Conservation (phyloP, 2,888 invertebrate genomes). For the Ceriagrion tenellum region DNA sequence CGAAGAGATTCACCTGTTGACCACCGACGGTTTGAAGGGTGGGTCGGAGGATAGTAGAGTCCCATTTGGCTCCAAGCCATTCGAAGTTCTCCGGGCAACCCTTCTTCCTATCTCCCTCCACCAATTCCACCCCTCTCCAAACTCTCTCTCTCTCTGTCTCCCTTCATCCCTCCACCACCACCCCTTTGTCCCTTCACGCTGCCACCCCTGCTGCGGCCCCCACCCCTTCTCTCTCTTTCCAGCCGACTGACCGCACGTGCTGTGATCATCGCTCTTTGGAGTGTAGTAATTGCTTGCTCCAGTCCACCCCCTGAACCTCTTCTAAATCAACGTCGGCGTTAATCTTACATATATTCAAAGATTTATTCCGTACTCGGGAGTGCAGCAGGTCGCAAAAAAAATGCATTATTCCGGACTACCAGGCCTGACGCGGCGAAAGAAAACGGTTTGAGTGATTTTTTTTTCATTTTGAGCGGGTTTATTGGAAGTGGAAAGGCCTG, state of each 20-base stretch:
- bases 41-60: background rate
- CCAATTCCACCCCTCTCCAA: background rate
- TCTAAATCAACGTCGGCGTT: conserved; percentile 21
- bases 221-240: background rate
- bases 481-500: no score
- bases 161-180: background rate
- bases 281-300: conserved; percentile 39
- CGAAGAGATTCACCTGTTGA: conserved; percentile 9
- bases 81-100: background rate
- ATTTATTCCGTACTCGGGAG: background rate
- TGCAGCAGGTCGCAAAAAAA: background rate
- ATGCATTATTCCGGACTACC: background rate
- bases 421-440: background rate
- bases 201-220: background rate
- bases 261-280: conserved; percentile 10
- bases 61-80: conserved; percentile 12
- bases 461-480: background rate
- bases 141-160: background rate
- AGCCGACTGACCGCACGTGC: conserved; percentile 22
- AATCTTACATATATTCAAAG: conserved; percentile 12
- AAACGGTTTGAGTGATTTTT: background rate
- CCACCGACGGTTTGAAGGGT: background rate
- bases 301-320: background rate
- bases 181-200: background rate
- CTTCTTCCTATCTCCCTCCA: conserved; percentile 16